Evolutionary conservation across 2,888 invertebrate species (phyloP), one percentile per base, ranked within the genome.

Genomic region (Seladonia tumulorum): DNA sequence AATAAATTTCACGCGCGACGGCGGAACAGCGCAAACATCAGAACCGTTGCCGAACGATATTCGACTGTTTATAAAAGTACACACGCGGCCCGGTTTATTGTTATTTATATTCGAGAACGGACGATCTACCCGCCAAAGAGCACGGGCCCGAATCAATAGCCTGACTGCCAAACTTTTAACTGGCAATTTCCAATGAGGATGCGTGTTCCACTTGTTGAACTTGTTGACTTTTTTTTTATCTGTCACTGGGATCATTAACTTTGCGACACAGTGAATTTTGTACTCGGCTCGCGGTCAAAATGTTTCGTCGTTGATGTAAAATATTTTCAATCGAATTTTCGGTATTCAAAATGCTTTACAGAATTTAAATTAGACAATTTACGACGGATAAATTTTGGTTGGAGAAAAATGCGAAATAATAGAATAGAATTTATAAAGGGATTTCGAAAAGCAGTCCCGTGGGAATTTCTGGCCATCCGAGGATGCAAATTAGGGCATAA

Each of bases 151-250:
- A 73, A 73, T 76, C 76, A 68, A 68, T 45, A 18, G 12, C 47
- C 45, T 42, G 29, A 14, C 7, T 16, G 12, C 82, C 49, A 68
- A 81, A 57, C 57, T 70, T 74, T 81, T 68, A 73, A 73, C 66
- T 72, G 81, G 53, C 53, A 35, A 45, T 76, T 57, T 66, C 12
- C 25, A 60, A 75, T 16, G 29, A 35, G 45, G 14, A 47, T 42
- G 42, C n/a, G 18, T 25, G 47, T 49, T 71, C 16, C 63, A 53
- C 42, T 72, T 57, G 63, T 71, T 47, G 18, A 42, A 42, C 42
- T 29, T 5, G 60, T 72, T 7, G n/a, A 71, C 18, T 72, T 29
- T 29, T 0, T 35, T 16, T 72, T 45, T 70, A 35, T 25, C n/a
- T 70, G 70, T 22, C 22, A 10, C 5, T 18, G 25, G 8, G 16